Conservation (phyloP, 2,797 vertebrate species). For the Pterois miles region DNA sequence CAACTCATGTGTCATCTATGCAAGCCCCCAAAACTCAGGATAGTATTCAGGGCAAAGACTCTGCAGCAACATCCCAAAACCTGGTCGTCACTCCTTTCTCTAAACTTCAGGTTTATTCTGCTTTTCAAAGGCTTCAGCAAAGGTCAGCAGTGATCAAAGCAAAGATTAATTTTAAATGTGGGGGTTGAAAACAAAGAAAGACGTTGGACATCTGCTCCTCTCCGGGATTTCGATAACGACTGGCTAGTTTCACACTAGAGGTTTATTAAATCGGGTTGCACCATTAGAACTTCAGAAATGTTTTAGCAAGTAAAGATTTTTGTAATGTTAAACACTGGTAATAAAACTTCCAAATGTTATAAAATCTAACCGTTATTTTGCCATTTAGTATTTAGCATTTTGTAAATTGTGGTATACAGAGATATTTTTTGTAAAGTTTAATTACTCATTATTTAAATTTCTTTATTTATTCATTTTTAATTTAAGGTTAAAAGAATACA, state of each 20-base stretch:
- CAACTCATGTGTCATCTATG: conserved; percentile 59
- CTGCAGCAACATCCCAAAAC: conserved; percentile 13
- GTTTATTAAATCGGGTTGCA: not conserved
- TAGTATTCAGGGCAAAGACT: conserved; percentile 41
- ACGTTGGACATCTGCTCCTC: not conserved
- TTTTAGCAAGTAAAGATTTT: not conserved
- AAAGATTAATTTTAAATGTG: not conserved
- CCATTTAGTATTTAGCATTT: not conserved
- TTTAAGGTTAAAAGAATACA: too few species aligned
- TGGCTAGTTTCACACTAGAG: not conserved
- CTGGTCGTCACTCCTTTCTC: not conserved
- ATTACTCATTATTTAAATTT: not conserved
- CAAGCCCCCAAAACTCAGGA: conserved; percentile 68
- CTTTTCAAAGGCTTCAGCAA: not conserved
- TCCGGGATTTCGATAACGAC: not conserved
- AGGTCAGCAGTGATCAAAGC: too few species aligned
- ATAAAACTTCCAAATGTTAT: not conserved
- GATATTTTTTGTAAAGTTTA: not conserved
- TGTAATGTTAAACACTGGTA: not conserved
- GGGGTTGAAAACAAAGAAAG: conserved; percentile 7
- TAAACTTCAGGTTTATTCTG: conserved; percentile 1
- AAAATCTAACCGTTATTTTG: not conserved
- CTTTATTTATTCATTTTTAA: too few species aligned
- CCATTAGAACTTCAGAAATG: not conserved
- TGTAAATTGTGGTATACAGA: not conserved